A percentile compares a stretch with the other conserved stretches of the same genome.
These are phyloP conservation scores for Acanthosepion lycidas DNA, from an alignment of 2,888 invertebrate genomes.

Conservation along the genomic window DNA sequence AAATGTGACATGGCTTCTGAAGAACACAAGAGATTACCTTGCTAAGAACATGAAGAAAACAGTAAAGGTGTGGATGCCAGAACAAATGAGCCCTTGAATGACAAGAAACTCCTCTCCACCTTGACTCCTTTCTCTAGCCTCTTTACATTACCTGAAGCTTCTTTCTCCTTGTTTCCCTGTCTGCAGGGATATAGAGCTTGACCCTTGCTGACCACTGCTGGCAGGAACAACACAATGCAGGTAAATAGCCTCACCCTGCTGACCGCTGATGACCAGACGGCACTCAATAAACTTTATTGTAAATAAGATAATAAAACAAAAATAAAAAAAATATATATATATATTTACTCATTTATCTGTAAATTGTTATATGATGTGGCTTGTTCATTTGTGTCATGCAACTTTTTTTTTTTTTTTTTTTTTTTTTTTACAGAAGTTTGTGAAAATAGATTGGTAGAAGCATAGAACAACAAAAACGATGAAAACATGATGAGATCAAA, in stretches of 20 bases:
- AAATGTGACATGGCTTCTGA: not conserved
- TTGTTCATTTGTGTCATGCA: not conserved
- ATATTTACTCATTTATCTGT: not conserved
- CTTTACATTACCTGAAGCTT: not conserved
- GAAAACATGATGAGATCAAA: too few relatives aligned
- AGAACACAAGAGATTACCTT: not conserved
- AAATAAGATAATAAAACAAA: conserved; percentile 2
- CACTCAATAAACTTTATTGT: not conserved
- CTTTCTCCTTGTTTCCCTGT: not conserved
- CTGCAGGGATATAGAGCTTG: not conserved
- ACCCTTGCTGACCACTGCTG: not conserved
- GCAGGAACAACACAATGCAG: not conserved
- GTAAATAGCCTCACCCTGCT: not conserved
- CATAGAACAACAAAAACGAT: too few relatives aligned
- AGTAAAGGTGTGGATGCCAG: not conserved
- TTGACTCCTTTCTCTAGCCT: not conserved
- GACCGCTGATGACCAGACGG: not conserved
- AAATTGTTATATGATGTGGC: not conserved
- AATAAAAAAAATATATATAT: not conserved
- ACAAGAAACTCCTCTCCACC: not conserved
- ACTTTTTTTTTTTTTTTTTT: too few relatives aligned
- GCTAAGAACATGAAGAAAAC: not conserved
- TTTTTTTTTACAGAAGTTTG: too few relatives aligned
- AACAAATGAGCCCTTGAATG: too few relatives aligned
- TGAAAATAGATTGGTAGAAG: too few relatives aligned